Conservation (phyloP, 35 echinoderm and acorn worm species). For the Anneissia japonica region DNA sequence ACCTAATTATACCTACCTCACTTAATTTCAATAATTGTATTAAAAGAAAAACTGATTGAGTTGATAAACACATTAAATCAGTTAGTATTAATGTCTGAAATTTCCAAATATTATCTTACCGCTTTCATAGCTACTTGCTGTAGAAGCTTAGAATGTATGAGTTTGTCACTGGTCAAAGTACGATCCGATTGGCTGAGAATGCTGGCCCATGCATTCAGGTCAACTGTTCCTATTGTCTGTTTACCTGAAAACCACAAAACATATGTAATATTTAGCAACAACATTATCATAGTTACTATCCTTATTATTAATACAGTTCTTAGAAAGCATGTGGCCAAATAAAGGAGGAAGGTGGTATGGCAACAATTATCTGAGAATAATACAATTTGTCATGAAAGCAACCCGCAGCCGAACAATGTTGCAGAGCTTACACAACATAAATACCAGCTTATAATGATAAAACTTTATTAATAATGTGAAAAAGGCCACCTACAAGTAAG, state of each 20-base stretch:
- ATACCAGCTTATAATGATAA: no score
- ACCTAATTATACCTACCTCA: background rate
- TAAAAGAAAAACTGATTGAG: background rate
- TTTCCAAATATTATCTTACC: background rate
- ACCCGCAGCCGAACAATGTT: no score
- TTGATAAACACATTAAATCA: no score
- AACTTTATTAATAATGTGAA: no score
- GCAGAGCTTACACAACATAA: no score
- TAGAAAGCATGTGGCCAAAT: background rate
- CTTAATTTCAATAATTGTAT: background rate
- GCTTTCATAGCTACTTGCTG: conserved; percentile 49
- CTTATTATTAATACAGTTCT: background rate
- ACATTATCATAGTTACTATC: background rate
- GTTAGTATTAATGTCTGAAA: background rate
- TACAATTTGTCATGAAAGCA: no score
- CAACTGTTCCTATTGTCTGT: background rate
- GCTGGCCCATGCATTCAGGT: background rate
- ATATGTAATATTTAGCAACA: background rate
- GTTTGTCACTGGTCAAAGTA: background rate
- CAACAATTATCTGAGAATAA: no score
- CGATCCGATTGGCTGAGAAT: conserved; percentile 10
- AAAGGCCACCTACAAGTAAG: no score
- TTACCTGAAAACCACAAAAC: background rate
- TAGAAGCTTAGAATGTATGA: conserved; percentile 44
- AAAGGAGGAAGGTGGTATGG: background rate